Base-by-base conservation (phyloP, 2,113 vertebrate genomes). In the Thunnus maccoyii region DNA sequence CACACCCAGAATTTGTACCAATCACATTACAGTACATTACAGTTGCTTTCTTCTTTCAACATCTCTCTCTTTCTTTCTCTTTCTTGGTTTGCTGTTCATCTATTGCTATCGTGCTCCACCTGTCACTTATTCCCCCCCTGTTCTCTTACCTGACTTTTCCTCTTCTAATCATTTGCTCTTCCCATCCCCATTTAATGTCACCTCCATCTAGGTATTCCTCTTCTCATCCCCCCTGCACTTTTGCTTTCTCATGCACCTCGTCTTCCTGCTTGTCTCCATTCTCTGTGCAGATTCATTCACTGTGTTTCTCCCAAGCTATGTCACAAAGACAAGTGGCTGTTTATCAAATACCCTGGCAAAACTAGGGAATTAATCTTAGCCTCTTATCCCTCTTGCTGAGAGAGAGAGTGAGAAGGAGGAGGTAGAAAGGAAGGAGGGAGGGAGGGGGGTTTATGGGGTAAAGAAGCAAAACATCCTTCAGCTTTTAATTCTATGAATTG, bases 261-360 rank as follows among this genome's bases (percentile, higher is more conserved):
- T 57, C 27, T 50, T 18, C 61, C 54, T 48, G 55, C 62, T 50
- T 18, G 48, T 71, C 50, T 52, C 25, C 30, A 4, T 18, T 76
- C 58, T 46, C 58, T 62, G 67, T 66, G 77, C 52, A 76, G 61
- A 91, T 91, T 80, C 78, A 82, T 89, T 90, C 74, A 78, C 46
- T 70, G 73, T 71, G 58, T 88, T 91, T 78, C 78, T 79, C 51
- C 62, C 48, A 47, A 82, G 72, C 80, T 78, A 20, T 88, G 85
- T 86, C 88, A 88, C 78, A 84, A 89, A 92, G 90, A 92, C 88
- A 88, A 91, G 88, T 89, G 78, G 75, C 84, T 91, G 88, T 92
- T 92, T 89, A 90, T 93, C 89, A 91, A 88, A 90, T 77, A 85
- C 84, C 81, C 73, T 67, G 78, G 76, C 75, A 87, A 88, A 90